A percentile compares a stretch with the other conserved stretches of the same genome.
Evolutionary conservation across 2,797 vertebrate species (phyloP).

Genomic region (Lemur catta): DNA sequence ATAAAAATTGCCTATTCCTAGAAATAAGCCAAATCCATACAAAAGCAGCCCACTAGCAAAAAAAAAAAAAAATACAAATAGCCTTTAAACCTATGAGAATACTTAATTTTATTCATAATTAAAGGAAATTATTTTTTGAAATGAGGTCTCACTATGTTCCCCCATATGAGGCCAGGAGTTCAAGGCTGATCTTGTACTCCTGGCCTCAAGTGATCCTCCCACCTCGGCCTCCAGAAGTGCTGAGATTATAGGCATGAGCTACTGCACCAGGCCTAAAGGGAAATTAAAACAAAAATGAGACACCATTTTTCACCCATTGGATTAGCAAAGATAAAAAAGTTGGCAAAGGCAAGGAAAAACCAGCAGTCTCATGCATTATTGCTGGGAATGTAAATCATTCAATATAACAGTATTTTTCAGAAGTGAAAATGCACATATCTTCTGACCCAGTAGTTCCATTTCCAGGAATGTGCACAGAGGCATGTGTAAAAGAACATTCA

Average conservation of each 20-base stretch:
- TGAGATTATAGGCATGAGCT: background rate
- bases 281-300: conserved; percentile 9
- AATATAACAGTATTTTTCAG: background rate
- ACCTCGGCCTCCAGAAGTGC: background rate
- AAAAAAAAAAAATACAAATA: conserved; percentile 4
- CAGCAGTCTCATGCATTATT: background rate
- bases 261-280: background rate
- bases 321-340: background rate
- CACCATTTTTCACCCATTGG: background rate
- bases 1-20: background rate
- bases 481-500: background rate
- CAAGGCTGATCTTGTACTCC: background rate
- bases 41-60: background rate
- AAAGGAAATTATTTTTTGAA: background rate
- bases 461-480: background rate
- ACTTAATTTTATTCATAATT: conserved; percentile 5
- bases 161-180: background rate
- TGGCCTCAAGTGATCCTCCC: background rate
- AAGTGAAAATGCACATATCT: background rate
- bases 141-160: background rate
- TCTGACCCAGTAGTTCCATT: background rate
- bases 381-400: background rate
- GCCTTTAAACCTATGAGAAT: background rate
- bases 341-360: background rate
- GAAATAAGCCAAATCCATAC: background rate